Conservation (phyloP, 1,140 invertebrate species). For the Pseudomyrmex gracilis region DNA sequence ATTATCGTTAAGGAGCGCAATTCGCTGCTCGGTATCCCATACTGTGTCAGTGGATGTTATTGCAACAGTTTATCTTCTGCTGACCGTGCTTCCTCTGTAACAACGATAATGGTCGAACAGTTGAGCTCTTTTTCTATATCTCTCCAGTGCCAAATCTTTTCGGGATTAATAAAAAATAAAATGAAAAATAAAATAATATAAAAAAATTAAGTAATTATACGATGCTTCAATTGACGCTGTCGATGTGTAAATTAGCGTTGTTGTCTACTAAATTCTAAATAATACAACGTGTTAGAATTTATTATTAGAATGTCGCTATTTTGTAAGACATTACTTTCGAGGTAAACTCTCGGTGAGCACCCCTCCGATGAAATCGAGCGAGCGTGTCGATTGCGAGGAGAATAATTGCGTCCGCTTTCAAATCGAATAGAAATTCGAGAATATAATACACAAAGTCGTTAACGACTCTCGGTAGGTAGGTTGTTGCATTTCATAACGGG, state of each 20-base stretch:
- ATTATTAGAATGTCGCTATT: too few relatives aligned
- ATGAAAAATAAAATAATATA: neutral
- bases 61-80: neutral
- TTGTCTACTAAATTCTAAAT: constrained; percentile 6
- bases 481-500: constrained; percentile 52
- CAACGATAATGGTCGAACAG: neutral
- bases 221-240: neutral
- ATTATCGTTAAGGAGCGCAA: constrained; percentile 32
- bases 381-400: neutral
- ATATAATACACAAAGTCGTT: constrained; percentile 19
- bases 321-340: too few relatives aligned
- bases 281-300: neutral
- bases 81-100: neutral
- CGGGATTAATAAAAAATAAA: neutral
- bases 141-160: neutral
- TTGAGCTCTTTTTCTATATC: neutral
- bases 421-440: constrained; percentile 35
- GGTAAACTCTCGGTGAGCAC: too few relatives aligned
- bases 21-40: constrained; percentile 4
- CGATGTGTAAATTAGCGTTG: neutral
- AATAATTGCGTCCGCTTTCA: constrained; percentile 22
- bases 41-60: constrained; percentile 19
- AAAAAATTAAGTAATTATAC: neutral
- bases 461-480: neutral
- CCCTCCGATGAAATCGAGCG: neutral